Percentiles rank a stretch among this genome's conserved stretches.
phyloP scores from a whole-genome alignment of 2,113 vertebrate species.

The Felis chaus region DNA sequence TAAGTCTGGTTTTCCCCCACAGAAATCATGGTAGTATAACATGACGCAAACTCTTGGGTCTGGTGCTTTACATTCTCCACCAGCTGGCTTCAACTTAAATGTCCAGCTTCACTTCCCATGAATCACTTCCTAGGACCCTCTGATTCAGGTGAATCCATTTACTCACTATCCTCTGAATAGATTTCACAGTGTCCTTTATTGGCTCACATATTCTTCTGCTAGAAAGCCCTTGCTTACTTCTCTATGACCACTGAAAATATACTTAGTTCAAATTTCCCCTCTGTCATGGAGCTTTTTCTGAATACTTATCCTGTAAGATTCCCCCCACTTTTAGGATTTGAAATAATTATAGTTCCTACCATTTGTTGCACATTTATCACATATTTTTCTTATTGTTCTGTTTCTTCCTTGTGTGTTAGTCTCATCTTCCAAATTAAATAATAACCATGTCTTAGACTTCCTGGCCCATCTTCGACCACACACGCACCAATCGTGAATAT shows the following conservation, averaged over 20 bases:
- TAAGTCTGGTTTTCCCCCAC: not conserved
- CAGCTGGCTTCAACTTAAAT: not conserved
- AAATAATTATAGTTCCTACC: not conserved
- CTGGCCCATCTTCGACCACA: not conserved
- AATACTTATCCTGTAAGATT: not conserved
- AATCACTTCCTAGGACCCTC: not conserved
- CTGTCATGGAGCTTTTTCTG: not conserved
- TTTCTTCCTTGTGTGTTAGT: slow-evolving; percentile 22
- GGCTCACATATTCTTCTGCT: not conserved
- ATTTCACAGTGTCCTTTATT: not conserved
- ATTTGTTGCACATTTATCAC: not conserved
- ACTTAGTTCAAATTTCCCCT: not conserved
- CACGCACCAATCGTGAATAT: not conserved
- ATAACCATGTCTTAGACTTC: slow-evolving; percentile 18
- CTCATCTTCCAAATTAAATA: slow-evolving; percentile 54
- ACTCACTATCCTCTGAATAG: not conserved
- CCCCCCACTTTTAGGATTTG: not conserved
- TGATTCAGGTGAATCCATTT: not conserved
- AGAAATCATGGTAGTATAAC: slow-evolving; percentile 8
- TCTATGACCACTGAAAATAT: not conserved
- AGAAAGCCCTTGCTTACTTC: not conserved
- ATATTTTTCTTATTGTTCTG: not conserved
- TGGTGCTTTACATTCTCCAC: not conserved
- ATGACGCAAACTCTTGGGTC: not conserved
- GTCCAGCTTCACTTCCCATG: not conserved